These are phyloP conservation scores for Ctenosaura bakeri DNA, from an alignment of 2,797 vertebrate species.

Conservation along the genomic window DNA sequence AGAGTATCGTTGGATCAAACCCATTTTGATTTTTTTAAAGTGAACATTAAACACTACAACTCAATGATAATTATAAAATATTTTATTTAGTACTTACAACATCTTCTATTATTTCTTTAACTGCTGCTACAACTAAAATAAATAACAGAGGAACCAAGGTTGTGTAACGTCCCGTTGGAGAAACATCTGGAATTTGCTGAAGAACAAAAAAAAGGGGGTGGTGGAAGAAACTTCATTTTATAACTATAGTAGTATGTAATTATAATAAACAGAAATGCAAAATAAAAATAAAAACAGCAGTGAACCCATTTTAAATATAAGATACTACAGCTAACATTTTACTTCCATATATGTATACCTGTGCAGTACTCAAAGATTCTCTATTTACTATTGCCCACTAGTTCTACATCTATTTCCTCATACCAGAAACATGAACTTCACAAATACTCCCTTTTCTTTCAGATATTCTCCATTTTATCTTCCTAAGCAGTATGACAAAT, in stretches of 20 bases:
- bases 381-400: background rate
- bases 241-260: background rate
- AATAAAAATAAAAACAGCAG: background rate
- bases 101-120: constrained; percentile 98
- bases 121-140: constrained; percentile 96
- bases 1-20: background rate
- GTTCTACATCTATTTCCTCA: background rate
- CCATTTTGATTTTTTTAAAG: background rate
- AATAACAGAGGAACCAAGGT: constrained; percentile 97
- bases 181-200: constrained; percentile 98
- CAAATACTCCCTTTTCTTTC: too few species aligned
- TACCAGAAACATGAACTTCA: background rate
- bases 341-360: background rate
- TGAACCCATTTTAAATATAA: background rate
- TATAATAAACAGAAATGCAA: constrained; percentile 10
- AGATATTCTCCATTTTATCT: background rate
- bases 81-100: constrained; percentile 86
- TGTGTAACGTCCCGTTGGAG: constrained; percentile 97
- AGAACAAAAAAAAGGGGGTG: constrained; percentile 19
- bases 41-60: background rate
- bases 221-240: constrained; percentile 14
- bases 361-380: background rate
- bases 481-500: background rate
- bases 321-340: background rate
- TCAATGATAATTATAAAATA: background rate